Evolutionary conservation across 2,888 invertebrate genomes (phyloP).

Genomic region (Noctuana brunneofusca): DNA sequence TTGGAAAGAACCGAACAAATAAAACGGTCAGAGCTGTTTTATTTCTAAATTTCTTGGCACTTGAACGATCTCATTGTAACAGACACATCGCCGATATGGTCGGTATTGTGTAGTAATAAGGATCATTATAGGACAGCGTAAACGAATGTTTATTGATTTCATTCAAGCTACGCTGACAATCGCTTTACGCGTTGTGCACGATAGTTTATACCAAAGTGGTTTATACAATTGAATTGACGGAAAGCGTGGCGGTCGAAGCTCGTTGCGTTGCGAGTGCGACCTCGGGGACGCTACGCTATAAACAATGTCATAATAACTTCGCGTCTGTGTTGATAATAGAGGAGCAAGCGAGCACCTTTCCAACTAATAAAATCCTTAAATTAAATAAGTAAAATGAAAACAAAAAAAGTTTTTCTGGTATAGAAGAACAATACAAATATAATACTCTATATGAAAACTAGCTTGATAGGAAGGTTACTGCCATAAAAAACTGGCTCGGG

Average conservation of each 20-base stretch:
- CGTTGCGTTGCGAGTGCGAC: neutral
- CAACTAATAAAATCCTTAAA: too few species aligned
- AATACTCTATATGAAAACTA: too few species aligned
- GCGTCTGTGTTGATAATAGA: neutral
- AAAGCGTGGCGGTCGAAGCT: neutral
- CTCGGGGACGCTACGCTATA: neutral
- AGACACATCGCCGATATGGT: neutral
- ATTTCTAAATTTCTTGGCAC: slow-evolving; percentile 26
- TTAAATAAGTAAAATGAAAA: too few species aligned
- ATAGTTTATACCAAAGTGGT: slow-evolving; percentile 4
- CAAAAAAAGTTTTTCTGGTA: too few species aligned
- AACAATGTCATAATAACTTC: neutral
- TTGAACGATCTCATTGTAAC: slow-evolving; percentile 4
- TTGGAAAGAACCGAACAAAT: slow-evolving; percentile 20
- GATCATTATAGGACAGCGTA: slow-evolving; percentile 10
- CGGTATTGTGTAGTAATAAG: neutral
- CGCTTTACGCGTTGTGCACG: slow-evolving; percentile 2
- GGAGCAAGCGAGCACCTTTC: too few species aligned
- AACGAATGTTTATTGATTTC: slow-evolving; percentile 18
- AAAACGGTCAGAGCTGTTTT: slow-evolving; percentile 12
- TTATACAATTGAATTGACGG: too few species aligned
- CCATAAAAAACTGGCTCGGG: too few species aligned
- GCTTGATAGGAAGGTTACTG: too few species aligned
- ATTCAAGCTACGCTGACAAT: slow-evolving; percentile 19
- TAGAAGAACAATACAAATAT: too few species aligned